These are phyloP conservation scores for Pheosia gnoma DNA, from an alignment of 2,888 invertebrate genomes.

Conservation along the genomic window DNA sequence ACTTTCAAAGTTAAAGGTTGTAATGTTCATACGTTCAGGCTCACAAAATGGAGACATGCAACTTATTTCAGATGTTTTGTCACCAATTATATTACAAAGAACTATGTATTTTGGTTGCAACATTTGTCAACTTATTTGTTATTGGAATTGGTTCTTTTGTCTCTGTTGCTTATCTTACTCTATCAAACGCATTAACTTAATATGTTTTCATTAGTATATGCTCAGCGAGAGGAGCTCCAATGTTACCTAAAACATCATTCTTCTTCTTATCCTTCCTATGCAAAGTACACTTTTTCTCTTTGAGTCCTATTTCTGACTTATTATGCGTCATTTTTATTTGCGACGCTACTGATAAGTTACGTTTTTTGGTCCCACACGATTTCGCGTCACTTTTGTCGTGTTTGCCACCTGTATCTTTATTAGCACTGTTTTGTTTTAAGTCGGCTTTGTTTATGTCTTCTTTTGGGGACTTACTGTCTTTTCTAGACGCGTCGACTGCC, in stretches of 20 bases:
- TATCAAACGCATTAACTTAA: conserved; percentile 42
- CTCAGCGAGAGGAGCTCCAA: conserved; percentile 65
- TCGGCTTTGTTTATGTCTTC: conserved; percentile 36
- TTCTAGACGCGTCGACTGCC: conserved; percentile 43
- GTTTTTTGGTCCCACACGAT: conserved; percentile 67
- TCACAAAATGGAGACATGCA: background rate
- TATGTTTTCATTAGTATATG: conserved; percentile 75
- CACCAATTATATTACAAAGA: background rate
- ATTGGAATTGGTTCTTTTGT: background rate
- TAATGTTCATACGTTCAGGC: background rate
- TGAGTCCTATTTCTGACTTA: conserved; percentile 74
- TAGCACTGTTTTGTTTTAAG: conserved; percentile 35
- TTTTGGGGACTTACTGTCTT: conserved; percentile 29
- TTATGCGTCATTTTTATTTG: conserved; percentile 77
- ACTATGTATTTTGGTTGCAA: background rate
- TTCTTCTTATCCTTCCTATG: conserved; percentile 66
- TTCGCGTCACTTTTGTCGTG: conserved; percentile 50
- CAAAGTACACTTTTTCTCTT: conserved; percentile 69
- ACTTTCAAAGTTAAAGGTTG: background rate
- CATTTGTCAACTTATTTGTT: background rate
- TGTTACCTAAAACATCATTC: conserved; percentile 61
- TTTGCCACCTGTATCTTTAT: conserved; percentile 38
- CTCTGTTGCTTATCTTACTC: background rate
- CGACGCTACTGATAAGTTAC: conserved; percentile 65
- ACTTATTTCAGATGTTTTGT: background rate